Evolutionary conservation across 2,113 vertebrate genomes (phyloP), one percentile per base, ranked within the genome.

Genomic region (Onychostoma macrolepis): DNA sequence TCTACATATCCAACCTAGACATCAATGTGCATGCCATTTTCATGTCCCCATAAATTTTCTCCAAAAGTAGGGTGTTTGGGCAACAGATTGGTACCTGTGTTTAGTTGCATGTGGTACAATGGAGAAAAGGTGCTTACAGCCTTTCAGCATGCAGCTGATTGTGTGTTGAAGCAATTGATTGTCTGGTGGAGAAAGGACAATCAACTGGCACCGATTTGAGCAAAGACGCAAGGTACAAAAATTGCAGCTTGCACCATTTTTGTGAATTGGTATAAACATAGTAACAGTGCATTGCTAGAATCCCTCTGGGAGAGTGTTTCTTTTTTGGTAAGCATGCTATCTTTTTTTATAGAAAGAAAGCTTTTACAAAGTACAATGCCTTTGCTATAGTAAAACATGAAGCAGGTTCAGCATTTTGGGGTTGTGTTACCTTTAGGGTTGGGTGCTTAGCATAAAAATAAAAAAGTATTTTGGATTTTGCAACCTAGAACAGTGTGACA

Each of bases 211-310:
- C 45, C 17, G 15, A 48, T 78, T 78, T 78, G 7, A 78, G 75
- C 12, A 6, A 15, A 78, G 76, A 30, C 2, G 15, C 7, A 53
- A 30, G 28, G 26, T 78, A 53, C 8, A 53, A 53, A 78, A 78
- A 53, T 33, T 78, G 48, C 76, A 76, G 74, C 41, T 76, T 26
- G n/a, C n/a, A 33, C 17, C 17, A 26, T 78, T 78, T 78, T 78
- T 78, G 38, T 28, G 41, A 76, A 48, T 41, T 26, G 24, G 41
- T 28, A 76, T 45, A 45, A 76, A 75, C 24, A 21, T 50, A 50
- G 36, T 38, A 75, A 45, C 5, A 8, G 4, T 33, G 45, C 69
- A 72, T 9, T 5, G 71, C 21, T 12, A 41, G 71, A 41, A 74
- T 41, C 36, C 7, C 17, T 28, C 41, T 76, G 41, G 41, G 74